Base-by-base conservation (phyloP, 2,888 invertebrate species). In the Xylota sylvarum region DNA sequence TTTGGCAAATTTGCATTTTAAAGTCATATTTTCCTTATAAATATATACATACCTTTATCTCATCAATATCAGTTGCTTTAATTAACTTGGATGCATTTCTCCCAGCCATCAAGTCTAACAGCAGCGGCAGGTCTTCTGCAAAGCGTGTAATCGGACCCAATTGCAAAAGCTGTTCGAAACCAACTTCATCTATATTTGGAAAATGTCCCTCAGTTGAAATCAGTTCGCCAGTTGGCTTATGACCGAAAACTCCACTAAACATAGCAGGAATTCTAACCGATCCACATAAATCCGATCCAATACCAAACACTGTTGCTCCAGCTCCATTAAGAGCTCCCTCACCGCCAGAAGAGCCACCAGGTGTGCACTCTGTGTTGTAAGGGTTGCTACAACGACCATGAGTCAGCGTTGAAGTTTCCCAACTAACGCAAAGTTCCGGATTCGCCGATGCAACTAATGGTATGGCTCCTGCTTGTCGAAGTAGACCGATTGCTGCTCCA, bases 271-370 rank as follows among this genome's bases (percentile, higher is more conserved):
- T 93, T 27, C 98, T 94, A 88, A 98, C 97, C 76, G 97, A 97
- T 74, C 98, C 98, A 17, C 96, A 97, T 88, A 98, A 95, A 92
- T 98, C 98, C 0, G 97, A 97, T 4, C 96, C 96, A 87, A 98
- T 93, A 73, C 97, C 96, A 89, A 97, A 94, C 0, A 96, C 92
- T 0, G 96, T 95, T 32, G 96, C 97, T 5, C 96, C 97, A 70
- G 95, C 93, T 6, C 95, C 96, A 74, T 97, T 92, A 48, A 97
- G 91, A 0, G 96, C 95, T 0, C 94, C 96, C 95, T 97, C 97
- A 4, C 97, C 97, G 40, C 98, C 98, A 2, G 97, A 97, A n/a
- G 98, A 98, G 0, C 98, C 98, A 0, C 97, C 98, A 0, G 96
- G 93, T 0, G 95, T 96, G 88, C 95, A 94, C 0, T 94, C 93